Evolutionary conservation across 2,888 invertebrate genomes (phyloP), one percentile per base, ranked within the genome.

Genomic region (Exocentrus adspersus): DNA sequence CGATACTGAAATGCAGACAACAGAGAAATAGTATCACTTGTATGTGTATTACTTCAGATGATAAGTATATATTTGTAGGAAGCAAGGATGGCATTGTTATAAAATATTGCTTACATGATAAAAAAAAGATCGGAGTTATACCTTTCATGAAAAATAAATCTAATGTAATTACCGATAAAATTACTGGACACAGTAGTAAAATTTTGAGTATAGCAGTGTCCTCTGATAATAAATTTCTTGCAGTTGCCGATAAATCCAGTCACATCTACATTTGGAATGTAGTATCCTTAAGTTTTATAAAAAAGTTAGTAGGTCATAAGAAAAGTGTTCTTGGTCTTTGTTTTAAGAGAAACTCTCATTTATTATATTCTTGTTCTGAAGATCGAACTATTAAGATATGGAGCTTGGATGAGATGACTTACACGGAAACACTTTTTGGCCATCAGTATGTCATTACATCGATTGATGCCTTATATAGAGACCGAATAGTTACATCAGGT

Each of bases 371-470:
- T 0, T 89, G 89, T 2, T 90, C 92, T 64, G 87, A 88, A 79
- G 94, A 94, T 79, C 86, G 91, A 70, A 89, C 92, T 12, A 91
- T 97, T 0, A 95, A 97, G 86, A 91, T 97, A 61, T 99, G 98
- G 98, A 94, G 94, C 70, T 84, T 98, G 58, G 94, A 95, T 84
- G 97, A 98, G 81, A 93, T 97, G 94, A 91, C 93, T 1, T 98
- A 97, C 82, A 92, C 97, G 7, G 98, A 98, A 84, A 94, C 95
- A 56, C 85, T 98, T 73, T 91, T 94, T 85, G 98, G 98, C 2
- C 98, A 99, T 83, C 94, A 97, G 81, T 91, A 92, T 74, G 86
- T 87, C 1, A 90, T 98, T 6, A 92, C 93, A 2, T 89, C 91
- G 6, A 92, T 99, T 67, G 98, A 98, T 84, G 91, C 95, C 7